A percentile compares a stretch with the other conserved stretches of the same genome.
Evolutionary conservation across 2,888 invertebrate genomes (phyloP).

Genomic region (Amphiduros pacificus): DNA sequence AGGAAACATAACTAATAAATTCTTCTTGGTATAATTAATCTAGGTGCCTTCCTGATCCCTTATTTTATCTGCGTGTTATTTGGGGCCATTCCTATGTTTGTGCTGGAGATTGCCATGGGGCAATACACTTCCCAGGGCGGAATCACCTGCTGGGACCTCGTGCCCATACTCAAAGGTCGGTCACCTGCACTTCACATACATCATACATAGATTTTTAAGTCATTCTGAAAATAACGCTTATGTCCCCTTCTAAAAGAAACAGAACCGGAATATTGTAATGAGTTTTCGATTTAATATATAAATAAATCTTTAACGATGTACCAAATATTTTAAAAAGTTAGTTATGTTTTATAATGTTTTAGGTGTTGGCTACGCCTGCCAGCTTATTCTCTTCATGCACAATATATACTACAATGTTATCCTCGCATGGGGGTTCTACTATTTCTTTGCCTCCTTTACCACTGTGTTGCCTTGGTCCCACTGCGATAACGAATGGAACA

Average conservation of each 20-base stretch:
- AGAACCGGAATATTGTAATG: too few species aligned
- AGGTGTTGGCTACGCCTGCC: constrained; percentile 64
- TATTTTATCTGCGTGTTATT: constrained; percentile 1
- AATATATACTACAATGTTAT: constrained; percentile 66
- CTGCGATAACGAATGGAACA: constrained; percentile 64
- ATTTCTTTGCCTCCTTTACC: constrained; percentile 60
- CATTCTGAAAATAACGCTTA: too few species aligned
- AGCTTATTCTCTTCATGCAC: constrained; percentile 63
- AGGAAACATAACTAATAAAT: too few species aligned
- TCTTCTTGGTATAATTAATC: too few species aligned
- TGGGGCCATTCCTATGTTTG: constrained; percentile 12
- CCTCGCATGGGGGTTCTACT: constrained; percentile 61
- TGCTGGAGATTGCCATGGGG: constrained; percentile 7
- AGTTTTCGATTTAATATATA: too few species aligned
- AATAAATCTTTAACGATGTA: too few species aligned
- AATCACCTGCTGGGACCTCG: constrained; percentile 13
- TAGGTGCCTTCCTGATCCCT: constrained; percentile 13
- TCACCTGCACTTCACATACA: too few species aligned
- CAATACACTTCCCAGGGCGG: constrained; percentile 9
- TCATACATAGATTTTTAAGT: too few species aligned
- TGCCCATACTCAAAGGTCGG: constrained; percentile 11
- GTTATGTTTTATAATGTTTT: too few species aligned
- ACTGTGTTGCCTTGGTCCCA: constrained; percentile 62
- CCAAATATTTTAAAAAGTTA: too few species aligned
- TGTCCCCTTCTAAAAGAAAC: too few species aligned